Evolutionary conservation across 1,140 invertebrate genomes (phyloP).

Genomic region (Glossosoma conforme): DNA sequence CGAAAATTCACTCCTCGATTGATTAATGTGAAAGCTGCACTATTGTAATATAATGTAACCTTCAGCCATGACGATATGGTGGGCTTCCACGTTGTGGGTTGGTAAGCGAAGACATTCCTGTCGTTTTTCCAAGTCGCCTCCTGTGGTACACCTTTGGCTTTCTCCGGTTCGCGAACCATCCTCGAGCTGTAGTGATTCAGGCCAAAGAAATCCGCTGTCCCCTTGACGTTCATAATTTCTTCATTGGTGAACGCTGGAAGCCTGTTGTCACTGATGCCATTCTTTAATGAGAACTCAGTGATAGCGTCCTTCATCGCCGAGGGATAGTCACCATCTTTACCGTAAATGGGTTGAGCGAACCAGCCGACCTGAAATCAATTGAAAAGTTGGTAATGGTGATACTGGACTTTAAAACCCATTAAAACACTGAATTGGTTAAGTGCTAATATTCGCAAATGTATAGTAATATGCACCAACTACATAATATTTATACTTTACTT

Average conservation of each 20-base stretch:
- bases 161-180: conserved; percentile 41
- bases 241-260: conserved; percentile 52
- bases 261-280: conserved; percentile 52
- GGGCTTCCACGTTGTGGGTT: background rate
- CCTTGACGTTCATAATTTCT: conserved; percentile 54
- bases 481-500: too few relatives aligned
- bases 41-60: too few relatives aligned
- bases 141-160: too few relatives aligned
- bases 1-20: too few relatives aligned
- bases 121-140: background rate
- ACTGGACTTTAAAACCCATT: conserved; percentile 1
- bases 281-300: conserved; percentile 47
- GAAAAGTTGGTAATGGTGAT: conserved; percentile 16
- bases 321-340: conserved; percentile 57
- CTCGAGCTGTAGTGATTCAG: conserved; percentile 56
- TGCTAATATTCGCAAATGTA: too few relatives aligned
- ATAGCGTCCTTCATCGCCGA: conserved; percentile 54
- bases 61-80: background rate
- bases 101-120: background rate
- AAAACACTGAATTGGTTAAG: too few relatives aligned
- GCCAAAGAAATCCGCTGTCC: conserved; percentile 58
- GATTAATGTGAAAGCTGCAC: too few relatives aligned
- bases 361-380: conserved; percentile 50
- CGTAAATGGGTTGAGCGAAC: conserved; percentile 60
- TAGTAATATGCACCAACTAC: too few relatives aligned